Evolutionary conservation across 1,140 invertebrate species (phyloP).

Genomic region (Reticulitermes speratus): DNA sequence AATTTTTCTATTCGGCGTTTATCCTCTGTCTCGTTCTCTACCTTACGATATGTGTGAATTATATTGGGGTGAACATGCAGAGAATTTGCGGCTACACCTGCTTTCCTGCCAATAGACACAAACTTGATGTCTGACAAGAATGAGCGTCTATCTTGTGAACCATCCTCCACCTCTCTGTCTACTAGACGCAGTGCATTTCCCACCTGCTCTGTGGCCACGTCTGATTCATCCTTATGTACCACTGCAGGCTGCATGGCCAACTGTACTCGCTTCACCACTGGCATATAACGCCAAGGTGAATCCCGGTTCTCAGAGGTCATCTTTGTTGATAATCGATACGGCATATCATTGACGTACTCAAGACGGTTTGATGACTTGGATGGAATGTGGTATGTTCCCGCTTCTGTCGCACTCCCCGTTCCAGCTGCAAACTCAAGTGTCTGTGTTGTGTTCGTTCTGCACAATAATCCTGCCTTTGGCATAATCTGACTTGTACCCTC

Average conservation of each 20-base stretch:
- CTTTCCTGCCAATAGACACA: neutral
- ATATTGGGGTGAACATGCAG: slow-evolving; percentile 1
- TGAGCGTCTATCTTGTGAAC: neutral
- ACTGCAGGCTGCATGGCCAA: slow-evolving; percentile 5
- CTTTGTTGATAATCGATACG: slow-evolving; percentile 22
- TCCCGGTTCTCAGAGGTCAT: slow-evolving; percentile 41
- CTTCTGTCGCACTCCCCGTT: neutral
- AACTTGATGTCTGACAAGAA: slow-evolving; percentile 21
- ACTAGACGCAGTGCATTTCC: neutral
- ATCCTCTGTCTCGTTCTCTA: slow-evolving; percentile 36
- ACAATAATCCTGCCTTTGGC: neutral
- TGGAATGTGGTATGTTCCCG: neutral
- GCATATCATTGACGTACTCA: slow-evolving; percentile 17
- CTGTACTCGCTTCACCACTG: slow-evolving; percentile 32
- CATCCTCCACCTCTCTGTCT: slow-evolving; percentile 18
- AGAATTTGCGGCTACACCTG: neutral
- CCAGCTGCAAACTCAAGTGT: neutral
- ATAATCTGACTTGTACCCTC: slow-evolving; percentile 10
- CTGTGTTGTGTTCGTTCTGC: slow-evolving; percentile 23
- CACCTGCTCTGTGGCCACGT: neutral
- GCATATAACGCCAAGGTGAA: slow-evolving; percentile 50
- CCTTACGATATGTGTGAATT: slow-evolving; percentile 30
- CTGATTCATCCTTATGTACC: slow-evolving; percentile 19
- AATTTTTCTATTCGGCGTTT: slow-evolving; percentile 17
- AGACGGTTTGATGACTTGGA: slow-evolving; percentile 12